Percentiles rank a stretch among this genome's conserved stretches.
These are phyloP conservation scores for Stomorhina lunata DNA, from an alignment of 2,888 invertebrate genomes.

Conservation along the genomic window DNA sequence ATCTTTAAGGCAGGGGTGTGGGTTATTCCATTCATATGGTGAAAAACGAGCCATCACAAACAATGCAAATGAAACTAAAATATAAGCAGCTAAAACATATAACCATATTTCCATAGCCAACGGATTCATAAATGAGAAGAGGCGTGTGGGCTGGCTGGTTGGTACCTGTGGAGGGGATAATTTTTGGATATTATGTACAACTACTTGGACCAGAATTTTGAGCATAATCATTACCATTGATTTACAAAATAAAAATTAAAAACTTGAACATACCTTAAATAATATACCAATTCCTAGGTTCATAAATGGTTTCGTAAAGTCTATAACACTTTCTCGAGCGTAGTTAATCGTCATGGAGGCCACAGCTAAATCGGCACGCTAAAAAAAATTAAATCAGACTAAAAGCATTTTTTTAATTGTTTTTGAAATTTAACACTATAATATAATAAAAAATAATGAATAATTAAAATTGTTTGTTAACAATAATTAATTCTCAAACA, in stretches of 20 bases:
- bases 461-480: too few relatives aligned
- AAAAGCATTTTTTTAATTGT: background rate
- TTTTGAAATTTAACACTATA: too few relatives aligned
- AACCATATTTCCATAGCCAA: constrained; percentile 93
- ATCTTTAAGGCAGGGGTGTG: constrained; percentile 81
- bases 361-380: constrained; percentile 97
- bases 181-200: constrained; percentile 9
- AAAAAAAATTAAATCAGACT: constrained; percentile 62
- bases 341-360: constrained; percentile 99
- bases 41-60: constrained; percentile 90
- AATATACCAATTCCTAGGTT: constrained; percentile 97
- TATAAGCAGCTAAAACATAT: constrained; percentile 89
- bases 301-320: constrained; percentile 99
- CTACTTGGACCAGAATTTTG: constrained; percentile 24
- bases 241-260: too few relatives aligned
- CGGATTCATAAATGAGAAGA: constrained; percentile 93
- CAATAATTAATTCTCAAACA: too few relatives aligned
- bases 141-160: constrained; percentile 85
- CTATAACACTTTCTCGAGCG: constrained; percentile 92
- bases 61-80: constrained; percentile 88
- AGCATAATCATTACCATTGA: constrained; percentile 10
- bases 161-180: constrained; percentile 82
- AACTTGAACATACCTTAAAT: constrained; percentile 93
- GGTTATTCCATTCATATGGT: constrained; percentile 88
- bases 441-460: too few relatives aligned